Evolutionary conservation across 2,797 vertebrate genomes (phyloP).

Genomic region (Hydrophis major): DNA sequence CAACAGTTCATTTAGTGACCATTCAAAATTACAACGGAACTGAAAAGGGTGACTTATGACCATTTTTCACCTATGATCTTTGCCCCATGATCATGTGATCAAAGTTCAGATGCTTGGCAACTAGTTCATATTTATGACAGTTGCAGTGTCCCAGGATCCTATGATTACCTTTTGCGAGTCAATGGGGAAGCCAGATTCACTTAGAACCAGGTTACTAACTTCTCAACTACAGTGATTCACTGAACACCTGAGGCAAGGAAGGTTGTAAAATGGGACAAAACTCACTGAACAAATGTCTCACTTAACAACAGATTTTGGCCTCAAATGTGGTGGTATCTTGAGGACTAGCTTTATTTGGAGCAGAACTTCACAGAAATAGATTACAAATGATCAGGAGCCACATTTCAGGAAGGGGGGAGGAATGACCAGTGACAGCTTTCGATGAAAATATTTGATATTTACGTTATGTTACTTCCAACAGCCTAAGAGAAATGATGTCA

Average conservation of each 20-base stretch:
- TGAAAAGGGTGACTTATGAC: background rate
- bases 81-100: background rate
- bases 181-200: background rate
- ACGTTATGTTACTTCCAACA: conserved; percentile 47
- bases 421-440: conserved; percentile 29
- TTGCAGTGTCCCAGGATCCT: background rate
- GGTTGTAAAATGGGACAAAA: background rate
- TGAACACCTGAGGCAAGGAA: background rate
- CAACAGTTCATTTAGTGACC: background rate
- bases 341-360: conserved; percentile 1
- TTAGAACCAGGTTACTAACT: background rate
- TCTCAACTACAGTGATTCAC: background rate
- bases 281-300: background rate
- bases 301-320: background rate
- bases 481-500: background rate
- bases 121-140: too few relatives aligned
- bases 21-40: background rate
- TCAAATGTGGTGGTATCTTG: background rate
- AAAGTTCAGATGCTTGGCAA: background rate
- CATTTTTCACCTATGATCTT: background rate
- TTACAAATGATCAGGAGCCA: conserved; percentile 35
- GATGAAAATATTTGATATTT: conserved; percentile 39
- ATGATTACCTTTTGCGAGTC: background rate
- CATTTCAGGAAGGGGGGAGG: conserved; percentile 28
- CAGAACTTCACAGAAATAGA: background rate